These are phyloP conservation scores for Corynorhinus townsendii DNA, from an alignment of 2,113 vertebrate genomes.

Conservation along the genomic window DNA sequence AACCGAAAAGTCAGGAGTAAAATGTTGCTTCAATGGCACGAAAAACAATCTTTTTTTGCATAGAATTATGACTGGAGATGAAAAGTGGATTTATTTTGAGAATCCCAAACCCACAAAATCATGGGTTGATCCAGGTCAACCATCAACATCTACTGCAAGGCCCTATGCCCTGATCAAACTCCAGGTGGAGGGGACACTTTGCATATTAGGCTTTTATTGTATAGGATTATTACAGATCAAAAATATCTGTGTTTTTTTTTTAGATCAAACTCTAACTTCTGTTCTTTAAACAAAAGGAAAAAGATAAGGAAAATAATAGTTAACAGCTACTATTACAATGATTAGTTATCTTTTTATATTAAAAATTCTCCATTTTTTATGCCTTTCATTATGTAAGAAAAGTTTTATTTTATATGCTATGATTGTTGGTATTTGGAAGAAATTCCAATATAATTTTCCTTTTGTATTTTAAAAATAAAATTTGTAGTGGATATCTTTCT, in stretches of 20 bases:
- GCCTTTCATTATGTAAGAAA: not conserved
- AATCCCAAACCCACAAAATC: too few species aligned
- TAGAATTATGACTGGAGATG: too few species aligned
- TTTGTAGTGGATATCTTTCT: not conserved
- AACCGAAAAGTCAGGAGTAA: too few species aligned
- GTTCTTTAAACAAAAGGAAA: not conserved
- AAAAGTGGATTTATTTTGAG: too few species aligned
- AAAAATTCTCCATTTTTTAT: not conserved
- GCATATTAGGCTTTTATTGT: too few species aligned
- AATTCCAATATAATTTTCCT: not conserved
- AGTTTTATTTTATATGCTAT: not conserved
- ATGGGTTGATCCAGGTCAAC: too few species aligned
- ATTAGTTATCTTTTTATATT: not conserved
- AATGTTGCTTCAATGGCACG: too few species aligned
- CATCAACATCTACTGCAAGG: too few species aligned
- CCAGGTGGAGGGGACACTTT: too few species aligned
- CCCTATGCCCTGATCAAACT: too few species aligned
- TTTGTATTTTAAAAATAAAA: not conserved
- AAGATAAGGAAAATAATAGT: not conserved
- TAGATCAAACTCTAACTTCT: not conserved
- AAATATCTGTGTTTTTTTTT: not conserved
- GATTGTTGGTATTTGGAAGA: not conserved
- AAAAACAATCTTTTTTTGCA: too few species aligned
- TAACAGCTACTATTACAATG: not conserved
- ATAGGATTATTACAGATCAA: not conserved